phyloP scores from a whole-genome alignment of 2,113 vertebrate species.

The Carassius auratus region DNA sequence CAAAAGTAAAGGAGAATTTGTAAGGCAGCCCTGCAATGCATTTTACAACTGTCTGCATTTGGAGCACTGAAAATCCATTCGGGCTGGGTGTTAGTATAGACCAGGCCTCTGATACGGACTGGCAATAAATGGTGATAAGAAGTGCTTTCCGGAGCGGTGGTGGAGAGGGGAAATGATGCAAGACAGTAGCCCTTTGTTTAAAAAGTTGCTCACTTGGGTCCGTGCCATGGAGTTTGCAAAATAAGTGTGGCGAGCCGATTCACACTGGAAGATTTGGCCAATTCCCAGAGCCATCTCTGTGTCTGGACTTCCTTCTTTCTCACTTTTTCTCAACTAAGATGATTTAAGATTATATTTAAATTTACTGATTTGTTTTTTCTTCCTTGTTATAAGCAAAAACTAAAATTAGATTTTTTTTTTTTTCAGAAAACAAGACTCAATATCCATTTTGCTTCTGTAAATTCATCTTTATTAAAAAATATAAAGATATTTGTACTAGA shows the following conservation, averaged over 20 bases:
- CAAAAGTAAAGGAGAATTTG: constrained; percentile 30
- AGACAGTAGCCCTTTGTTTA: constrained; percentile 82
- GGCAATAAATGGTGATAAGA: constrained; percentile 75
- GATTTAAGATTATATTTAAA: background rate
- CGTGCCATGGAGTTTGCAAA: constrained; percentile 72
- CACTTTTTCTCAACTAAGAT: constrained; percentile 20
- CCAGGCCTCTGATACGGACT: constrained; percentile 51
- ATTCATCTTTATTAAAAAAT: no score
- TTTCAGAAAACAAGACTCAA: no score
- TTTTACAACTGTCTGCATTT: constrained; percentile 49
- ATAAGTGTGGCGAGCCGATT: constrained; percentile 70
- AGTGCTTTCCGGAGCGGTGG: constrained; percentile 52
- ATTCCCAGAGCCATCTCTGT: constrained; percentile 56
- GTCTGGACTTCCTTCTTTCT: constrained; percentile 50
- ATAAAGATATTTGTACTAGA: no score
- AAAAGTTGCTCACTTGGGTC: constrained; percentile 72
- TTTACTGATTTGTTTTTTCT: background rate
- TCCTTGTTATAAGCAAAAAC: no score
- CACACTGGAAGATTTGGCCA: constrained; percentile 63
- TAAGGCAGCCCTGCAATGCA: constrained; percentile 23
- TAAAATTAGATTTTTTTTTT: no score
- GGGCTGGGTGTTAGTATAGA: constrained; percentile 52
- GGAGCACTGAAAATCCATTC: constrained; percentile 48
- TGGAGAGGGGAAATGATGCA: constrained; percentile 72
- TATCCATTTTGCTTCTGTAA: no score